phyloP scores from a whole-genome alignment of 2,113 vertebrate genomes.

The Lepus timidus region DNA sequence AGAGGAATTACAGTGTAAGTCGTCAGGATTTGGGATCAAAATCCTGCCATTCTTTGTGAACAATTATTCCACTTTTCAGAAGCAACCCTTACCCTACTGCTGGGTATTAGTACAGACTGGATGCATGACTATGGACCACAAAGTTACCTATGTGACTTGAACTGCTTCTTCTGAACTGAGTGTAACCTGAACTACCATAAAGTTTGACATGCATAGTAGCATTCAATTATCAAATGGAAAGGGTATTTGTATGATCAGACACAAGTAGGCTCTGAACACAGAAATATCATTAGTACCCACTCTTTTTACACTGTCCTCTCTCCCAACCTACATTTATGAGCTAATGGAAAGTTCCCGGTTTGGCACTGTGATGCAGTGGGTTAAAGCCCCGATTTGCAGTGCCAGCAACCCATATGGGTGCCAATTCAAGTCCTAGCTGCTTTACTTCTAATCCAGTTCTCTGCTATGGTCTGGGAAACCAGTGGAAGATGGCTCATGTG shows the following conservation, averaged over 20 bases:
- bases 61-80: not conserved
- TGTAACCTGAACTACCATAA: not conserved
- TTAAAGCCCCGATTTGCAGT: no score
- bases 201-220: not conserved
- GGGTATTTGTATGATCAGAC: not conserved
- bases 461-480: no score
- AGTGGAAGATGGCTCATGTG: no score
- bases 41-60: not conserved
- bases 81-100: not conserved
- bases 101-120: not conserved
- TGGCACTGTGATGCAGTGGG: no score
- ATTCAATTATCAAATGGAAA: no score
- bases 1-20: not conserved
- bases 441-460: no score
- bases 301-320: not conserved
- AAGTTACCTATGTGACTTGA: not conserved
- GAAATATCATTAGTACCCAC: no score
- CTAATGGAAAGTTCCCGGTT: not conserved
- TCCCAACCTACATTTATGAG: not conserved
- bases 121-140: no score
- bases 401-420: no score
- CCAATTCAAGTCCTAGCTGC: no score
- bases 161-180: not conserved
- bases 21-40: not conserved
- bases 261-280: not conserved